phyloP scores from a whole-genome alignment of 2,113 vertebrate genomes.

The Tetraodon nigroviridis region DNA sequence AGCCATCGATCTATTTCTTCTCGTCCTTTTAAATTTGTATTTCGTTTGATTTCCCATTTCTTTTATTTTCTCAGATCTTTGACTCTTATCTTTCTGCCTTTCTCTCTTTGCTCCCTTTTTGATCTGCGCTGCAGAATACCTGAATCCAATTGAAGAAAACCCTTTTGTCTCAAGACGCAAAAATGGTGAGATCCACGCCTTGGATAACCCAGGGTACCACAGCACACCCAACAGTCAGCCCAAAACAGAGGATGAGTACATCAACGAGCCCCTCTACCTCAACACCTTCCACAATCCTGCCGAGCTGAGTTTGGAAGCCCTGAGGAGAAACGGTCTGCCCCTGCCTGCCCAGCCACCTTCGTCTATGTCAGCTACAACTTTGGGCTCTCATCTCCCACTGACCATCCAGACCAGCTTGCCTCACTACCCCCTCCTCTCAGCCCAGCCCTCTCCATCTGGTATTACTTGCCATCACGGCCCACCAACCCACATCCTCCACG shows the following conservation, averaged over 20 bases:
- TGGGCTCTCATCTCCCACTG: slow-evolving; percentile 61
- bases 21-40: slow-evolving; percentile 17
- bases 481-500: slow-evolving; percentile 56
- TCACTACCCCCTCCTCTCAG: slow-evolving; percentile 61
- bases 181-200: slow-evolving; percentile 86
- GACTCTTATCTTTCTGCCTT: slow-evolving; percentile 2
- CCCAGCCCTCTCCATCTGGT: slow-evolving; percentile 61
- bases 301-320: slow-evolving; percentile 77
- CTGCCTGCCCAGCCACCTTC: slow-evolving; percentile 52
- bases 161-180: slow-evolving; percentile 90
- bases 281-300: slow-evolving; percentile 85
- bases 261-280: slow-evolving; percentile 91
- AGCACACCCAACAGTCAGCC: slow-evolving; percentile 78
- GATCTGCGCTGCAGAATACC: slow-evolving; percentile 77
- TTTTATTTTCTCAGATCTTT: slow-evolving; percentile 17
- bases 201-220: slow-evolving; percentile 95
- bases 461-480: slow-evolving; percentile 61
- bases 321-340: slow-evolving; percentile 82
- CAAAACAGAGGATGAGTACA: slow-evolving; percentile 88
- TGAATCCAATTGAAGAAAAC: slow-evolving; percentile 94
- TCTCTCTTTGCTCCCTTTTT: slow-evolving; percentile 14
- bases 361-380: slow-evolving; percentile 49
- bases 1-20: slow-evolving; percentile 33
- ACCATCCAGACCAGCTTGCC: slow-evolving; percentile 66
- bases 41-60: slow-evolving; percentile 23